phyloP scores from a whole-genome alignment of 1,140 invertebrate genomes.

The Apocrypta bakeri region DNA sequence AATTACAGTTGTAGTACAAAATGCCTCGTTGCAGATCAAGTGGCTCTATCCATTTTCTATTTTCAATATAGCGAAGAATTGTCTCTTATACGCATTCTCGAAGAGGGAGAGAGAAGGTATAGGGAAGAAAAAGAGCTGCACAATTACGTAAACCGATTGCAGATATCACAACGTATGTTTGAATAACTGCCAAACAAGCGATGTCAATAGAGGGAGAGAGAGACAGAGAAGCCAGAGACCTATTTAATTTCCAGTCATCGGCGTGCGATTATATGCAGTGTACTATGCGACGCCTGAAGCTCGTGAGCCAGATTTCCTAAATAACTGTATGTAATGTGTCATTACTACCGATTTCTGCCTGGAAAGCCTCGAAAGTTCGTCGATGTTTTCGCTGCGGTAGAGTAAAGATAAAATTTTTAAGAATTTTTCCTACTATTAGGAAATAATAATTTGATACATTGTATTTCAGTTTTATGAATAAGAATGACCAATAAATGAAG shows the following conservation, averaged over 20 bases:
- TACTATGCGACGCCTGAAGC: neutral
- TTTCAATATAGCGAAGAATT: neutral
- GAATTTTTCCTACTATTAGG: too few relatives aligned
- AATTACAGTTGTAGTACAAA: neutral
- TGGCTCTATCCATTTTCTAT: neutral
- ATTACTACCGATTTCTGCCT: too few relatives aligned
- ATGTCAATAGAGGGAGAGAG: neutral
- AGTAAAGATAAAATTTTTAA: too few relatives aligned
- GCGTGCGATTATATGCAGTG: neutral
- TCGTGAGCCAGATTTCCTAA: neutral
- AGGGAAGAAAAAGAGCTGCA: neutral
- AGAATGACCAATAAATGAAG: neutral
- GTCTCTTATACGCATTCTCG: neutral
- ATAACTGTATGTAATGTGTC: too few relatives aligned
- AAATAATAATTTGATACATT: too few relatives aligned
- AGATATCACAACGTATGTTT: neutral
- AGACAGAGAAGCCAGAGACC: neutral
- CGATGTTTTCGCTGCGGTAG: too few relatives aligned
- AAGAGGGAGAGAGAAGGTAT: neutral
- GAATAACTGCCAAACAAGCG: slow-evolving; percentile 28
- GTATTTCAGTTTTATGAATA: neutral
- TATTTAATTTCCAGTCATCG: slow-evolving; percentile 4
- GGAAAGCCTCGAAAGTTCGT: too few relatives aligned
- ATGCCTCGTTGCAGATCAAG: neutral
- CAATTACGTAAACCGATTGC: slow-evolving; percentile 34